A percentile compares a stretch with the other conserved stretches of the same genome.
These are phyloP conservation scores for Oceanites oceanicus DNA, from an alignment of 2,113 vertebrate species.

Conservation along the genomic window DNA sequence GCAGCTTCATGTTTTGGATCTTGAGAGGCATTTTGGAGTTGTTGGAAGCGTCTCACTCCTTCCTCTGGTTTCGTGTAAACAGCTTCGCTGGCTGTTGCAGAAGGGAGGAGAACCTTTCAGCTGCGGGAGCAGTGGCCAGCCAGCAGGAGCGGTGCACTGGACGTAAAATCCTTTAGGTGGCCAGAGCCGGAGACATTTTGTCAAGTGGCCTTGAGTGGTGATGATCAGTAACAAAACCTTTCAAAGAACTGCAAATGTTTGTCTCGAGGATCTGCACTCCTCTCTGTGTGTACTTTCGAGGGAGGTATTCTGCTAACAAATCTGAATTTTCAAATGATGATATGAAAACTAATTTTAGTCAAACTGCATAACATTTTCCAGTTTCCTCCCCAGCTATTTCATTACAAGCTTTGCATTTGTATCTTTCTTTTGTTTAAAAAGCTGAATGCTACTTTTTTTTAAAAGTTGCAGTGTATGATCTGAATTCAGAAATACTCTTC, in stretches of 20 bases:
- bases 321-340: not conserved
- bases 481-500: not conserved
- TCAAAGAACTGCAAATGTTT: not conserved
- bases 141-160: rapidly evolving
- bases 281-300: not conserved
- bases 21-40: conserved; percentile 12
- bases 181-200: not conserved
- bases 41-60: conserved; percentile 24
- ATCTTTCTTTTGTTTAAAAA: not conserved
- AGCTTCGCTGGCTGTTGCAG: conserved; percentile 28
- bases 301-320: not conserved
- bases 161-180: not conserved
- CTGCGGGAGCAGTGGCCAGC: not conserved
- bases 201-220: not conserved
- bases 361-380: not conserved
- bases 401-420: not conserved
- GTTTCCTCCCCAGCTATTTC: not conserved
- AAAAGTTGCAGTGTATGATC: not conserved
- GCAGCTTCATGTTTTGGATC: conserved; percentile 27
- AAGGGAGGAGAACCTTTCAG: conserved; percentile 13
- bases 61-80: conserved; percentile 37
- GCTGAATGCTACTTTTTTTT: not conserved
- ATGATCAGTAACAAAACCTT: not conserved
- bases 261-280: not conserved
- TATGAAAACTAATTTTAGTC: not conserved